phyloP scores from a whole-genome alignment of 2,797 vertebrate genomes.

The Sternotherus odoratus region DNA sequence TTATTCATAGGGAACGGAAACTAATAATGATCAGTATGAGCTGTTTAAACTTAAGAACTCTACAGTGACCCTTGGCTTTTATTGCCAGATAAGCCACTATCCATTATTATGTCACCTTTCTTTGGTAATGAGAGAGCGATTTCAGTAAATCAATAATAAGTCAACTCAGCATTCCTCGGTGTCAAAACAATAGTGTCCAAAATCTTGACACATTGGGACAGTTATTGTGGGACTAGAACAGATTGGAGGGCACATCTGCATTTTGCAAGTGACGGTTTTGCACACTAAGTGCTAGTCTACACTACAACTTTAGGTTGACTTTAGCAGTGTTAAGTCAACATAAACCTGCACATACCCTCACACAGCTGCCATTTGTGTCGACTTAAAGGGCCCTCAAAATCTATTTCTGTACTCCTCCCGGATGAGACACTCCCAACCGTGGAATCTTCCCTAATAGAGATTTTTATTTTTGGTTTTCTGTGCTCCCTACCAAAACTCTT shows the following conservation, averaged over 20 bases:
- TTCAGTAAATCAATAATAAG: background rate
- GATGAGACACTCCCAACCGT: background rate
- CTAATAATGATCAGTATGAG: background rate
- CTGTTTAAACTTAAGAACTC: background rate
- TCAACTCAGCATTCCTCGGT: background rate
- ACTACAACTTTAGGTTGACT: too few relatives aligned
- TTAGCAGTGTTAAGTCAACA: too few relatives aligned
- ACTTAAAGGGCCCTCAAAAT: too few relatives aligned
- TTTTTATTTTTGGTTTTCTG: background rate
- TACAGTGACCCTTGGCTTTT: background rate
- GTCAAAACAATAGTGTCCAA: background rate
- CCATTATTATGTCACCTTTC: background rate
- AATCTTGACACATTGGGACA: background rate
- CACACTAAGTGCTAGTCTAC: too few relatives aligned
- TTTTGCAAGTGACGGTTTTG: fast-evolving
- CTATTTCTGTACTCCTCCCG: too few relatives aligned
- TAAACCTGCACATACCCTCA: too few relatives aligned
- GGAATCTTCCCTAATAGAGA: background rate
- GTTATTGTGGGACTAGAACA: background rate
- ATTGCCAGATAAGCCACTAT: background rate
- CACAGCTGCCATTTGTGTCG: too few relatives aligned
- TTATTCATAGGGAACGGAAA: background rate
- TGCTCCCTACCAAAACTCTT: background rate
- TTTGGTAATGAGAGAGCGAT: background rate
- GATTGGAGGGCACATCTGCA: fast-evolving